These are phyloP conservation scores for Chymomyza costata DNA, from an alignment of 1,140 invertebrate species.

Conservation along the genomic window DNA sequence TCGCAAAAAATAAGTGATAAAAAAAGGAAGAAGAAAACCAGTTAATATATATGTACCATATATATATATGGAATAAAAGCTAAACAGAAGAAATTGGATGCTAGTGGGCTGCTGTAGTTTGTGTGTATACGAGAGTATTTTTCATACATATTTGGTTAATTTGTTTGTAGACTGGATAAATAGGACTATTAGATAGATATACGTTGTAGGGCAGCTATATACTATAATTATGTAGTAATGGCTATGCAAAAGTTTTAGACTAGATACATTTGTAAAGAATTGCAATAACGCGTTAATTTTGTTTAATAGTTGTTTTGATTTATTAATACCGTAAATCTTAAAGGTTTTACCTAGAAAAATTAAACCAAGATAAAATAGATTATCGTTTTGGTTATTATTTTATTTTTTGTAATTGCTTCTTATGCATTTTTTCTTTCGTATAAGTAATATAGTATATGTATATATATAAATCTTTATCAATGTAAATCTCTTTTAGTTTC, in stretches of 20 bases:
- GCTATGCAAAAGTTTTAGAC: slow-evolving; percentile 21
- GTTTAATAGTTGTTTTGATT: slow-evolving; percentile 62
- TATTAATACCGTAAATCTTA: slow-evolving; percentile 60
- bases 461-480: slow-evolving; percentile 38
- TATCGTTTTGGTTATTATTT: not conserved
- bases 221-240: not conserved
- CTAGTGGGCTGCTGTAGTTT: no score
- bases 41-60: no score
- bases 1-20: no score
- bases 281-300: no score
- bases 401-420: slow-evolving; percentile 15
- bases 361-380: slow-evolving; percentile 58
- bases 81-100: no score
- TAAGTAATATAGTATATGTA: slow-evolving; percentile 22
- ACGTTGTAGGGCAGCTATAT: no score
- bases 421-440: not conserved
- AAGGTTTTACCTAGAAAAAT: slow-evolving; percentile 37
- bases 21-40: no score
- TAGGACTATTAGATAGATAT: no score
- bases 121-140: no score
- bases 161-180: slow-evolving; percentile 22
- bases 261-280: slow-evolving; percentile 36
- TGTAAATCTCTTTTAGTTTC: slow-evolving; percentile 48
- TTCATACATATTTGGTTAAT: slow-evolving; percentile 24
- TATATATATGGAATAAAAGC: no score